Evolutionary conservation across 1,140 invertebrate species (phyloP).

Genomic region (Holotrichia oblita): DNA sequence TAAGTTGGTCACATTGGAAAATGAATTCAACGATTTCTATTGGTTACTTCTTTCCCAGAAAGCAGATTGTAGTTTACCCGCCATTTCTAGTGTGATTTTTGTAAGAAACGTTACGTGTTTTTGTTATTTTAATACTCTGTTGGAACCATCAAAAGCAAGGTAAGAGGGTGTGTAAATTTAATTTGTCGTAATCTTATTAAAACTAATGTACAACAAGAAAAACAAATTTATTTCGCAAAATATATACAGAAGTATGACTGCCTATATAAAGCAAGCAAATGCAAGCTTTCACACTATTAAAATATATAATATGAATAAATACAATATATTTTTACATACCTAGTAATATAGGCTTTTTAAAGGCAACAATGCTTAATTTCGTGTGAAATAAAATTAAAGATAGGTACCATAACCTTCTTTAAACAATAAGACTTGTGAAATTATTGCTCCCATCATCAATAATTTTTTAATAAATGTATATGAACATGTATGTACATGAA

Average conservation of each 20-base stretch:
- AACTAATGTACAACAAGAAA: slow-evolving; percentile 4
- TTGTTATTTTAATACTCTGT: neutral
- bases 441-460: slow-evolving; percentile 10
- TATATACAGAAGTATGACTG: slow-evolving; percentile 23
- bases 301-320: slow-evolving; percentile 18
- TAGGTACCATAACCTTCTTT: neutral
- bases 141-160: neutral
- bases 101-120: neutral
- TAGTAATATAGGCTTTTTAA: slow-evolving; percentile 25
- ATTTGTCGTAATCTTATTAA: neutral
- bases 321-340: neutral
- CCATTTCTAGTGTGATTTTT: slow-evolving; percentile 17
- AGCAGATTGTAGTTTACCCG: slow-evolving; percentile 13
- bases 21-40: neutral
- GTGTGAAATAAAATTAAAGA: neutral
- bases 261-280: slow-evolving; percentile 22
- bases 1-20: no score
- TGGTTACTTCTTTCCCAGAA: neutral
- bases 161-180: neutral
- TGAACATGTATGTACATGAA: slow-evolving; percentile 7
- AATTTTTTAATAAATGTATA: neutral
- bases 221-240: slow-evolving; percentile 30
- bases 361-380: slow-evolving; percentile 16
- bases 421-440: neutral
- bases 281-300: neutral